Evolutionary conservation across 2,797 vertebrate genomes (phyloP).

Genomic region (Vultur gryphus): DNA sequence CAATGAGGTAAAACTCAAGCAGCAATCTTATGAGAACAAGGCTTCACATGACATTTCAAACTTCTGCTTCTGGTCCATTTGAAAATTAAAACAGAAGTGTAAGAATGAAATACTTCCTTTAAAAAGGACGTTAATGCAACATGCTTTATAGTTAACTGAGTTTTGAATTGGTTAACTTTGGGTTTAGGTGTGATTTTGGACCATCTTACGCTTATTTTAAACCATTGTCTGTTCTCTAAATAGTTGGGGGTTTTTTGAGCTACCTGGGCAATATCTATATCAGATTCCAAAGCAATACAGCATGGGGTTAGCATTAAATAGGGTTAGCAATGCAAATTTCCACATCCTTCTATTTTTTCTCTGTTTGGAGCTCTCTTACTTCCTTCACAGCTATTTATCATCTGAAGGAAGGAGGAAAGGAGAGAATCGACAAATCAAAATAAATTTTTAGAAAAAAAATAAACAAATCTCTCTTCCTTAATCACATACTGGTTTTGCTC

Average conservation of each 20-base stretch:
- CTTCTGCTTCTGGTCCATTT: constrained; percentile 23
- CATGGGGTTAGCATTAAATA: neutral
- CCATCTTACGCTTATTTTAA: neutral
- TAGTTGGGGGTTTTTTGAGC: accelerated
- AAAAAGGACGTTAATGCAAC: neutral
- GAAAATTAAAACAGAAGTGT: constrained; percentile 23
- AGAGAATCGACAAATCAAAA: neutral
- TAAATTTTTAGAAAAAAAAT: neutral
- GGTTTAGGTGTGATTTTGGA: neutral
- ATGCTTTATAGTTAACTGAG: neutral
- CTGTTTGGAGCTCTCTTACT: neutral
- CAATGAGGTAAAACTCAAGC: neutral
- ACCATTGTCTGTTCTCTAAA: neutral
- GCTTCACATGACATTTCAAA: neutral
- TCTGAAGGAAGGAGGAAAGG: neutral
- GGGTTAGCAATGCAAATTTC: neutral
- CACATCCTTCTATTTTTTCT: neutral
- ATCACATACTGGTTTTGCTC: neutral
- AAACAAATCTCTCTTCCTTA: neutral
- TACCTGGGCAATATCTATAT: neutral
- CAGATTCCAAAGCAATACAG: neutral
- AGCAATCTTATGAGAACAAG: neutral
- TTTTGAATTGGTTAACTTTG: neutral
- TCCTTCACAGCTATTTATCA: neutral
- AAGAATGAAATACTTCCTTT: neutral